Percentiles rank a stretch among this genome's conserved stretches.
phyloP scores from a whole-genome alignment of 37 sponge, comb jelly and placozoan species.

The Aphrocallistes beatrix region DNA sequence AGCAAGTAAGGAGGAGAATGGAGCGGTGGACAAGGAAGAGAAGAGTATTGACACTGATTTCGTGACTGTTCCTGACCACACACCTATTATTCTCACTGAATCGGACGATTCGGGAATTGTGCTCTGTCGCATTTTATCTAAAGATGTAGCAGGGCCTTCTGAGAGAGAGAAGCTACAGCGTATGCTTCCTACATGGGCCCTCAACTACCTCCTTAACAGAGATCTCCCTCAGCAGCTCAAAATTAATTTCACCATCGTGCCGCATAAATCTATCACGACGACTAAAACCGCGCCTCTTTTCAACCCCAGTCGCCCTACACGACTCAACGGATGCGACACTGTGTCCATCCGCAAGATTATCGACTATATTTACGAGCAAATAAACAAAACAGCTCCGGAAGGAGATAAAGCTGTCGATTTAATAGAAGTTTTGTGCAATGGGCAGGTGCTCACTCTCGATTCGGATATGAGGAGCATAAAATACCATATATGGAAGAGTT shows the following conservation, averaged over 20 bases:
- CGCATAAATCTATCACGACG: neutral
- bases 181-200: neutral
- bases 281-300: neutral
- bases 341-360: neutral
- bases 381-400: neutral
- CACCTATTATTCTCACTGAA: constrained; percentile 64
- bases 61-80: constrained; percentile 66
- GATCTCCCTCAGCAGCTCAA: neutral
- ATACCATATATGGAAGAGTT: constrained; percentile 74
- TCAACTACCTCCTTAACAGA: neutral
- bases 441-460: constrained; percentile 52
- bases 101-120: constrained; percentile 59
- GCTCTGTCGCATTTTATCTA: neutral
- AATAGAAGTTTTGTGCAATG: constrained; percentile 23
- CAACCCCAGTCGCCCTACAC: neutral
- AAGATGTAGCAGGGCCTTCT: neutral
- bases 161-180: neutral
- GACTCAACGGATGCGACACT: constrained; percentile 1
- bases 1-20: neutral
- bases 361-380: constrained; percentile 9
- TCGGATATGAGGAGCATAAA: constrained; percentile 82
- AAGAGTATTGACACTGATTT: constrained; percentile 6
- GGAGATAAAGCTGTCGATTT: neutral
- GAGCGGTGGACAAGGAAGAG: neutral
- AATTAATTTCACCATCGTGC: neutral